Base-by-base conservation (phyloP, 2,888 invertebrate genomes). In the Orchestes rusci region DNA sequence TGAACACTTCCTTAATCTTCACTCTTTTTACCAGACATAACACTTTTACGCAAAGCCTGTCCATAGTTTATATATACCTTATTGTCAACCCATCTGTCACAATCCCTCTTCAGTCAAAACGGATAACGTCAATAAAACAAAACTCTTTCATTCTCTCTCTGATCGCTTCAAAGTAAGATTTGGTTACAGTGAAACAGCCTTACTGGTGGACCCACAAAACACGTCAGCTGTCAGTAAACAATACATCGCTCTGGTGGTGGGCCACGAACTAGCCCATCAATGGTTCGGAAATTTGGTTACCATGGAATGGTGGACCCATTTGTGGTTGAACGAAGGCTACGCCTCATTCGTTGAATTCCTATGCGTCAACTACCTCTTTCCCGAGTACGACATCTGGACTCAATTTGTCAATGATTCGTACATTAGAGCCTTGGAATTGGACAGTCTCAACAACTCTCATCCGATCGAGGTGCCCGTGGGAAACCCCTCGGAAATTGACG, bases 201-300 rank as follows among this genome's bases (percentile, higher is more conserved):
- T 96, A 1, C 72, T 96, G 23, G 88, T 93, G 3, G 96, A 97
- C 70, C 84, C 88, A 1, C 76, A 85, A 57, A 88, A 93, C 63
- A 90, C 94, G 0, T 92, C 94, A 2, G 79, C 90, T 3, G 80
- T 80, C 43, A 76, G 83, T 38, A 82, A 86, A 56, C 90, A 92
- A 63, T 83, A 82, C 70, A 87, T 94, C 57, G 93, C 94, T 0
- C 68, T 93, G 15, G 88, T 92, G 0, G 85, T 89, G 16, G 84
- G 84, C 0, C 96, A 97, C 68, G 96, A 97, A 67, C 71, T 97
- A 37, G 93, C 94, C 2, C 96, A 96, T 68, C 93, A 95, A 67
- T 97, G 97, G 96, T 97, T 97, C 70, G 97, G 96, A 4, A 95
- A 96, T 67, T 75, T 96, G 33, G 95, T 95, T 1, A 96, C 96